Conservation (phyloP, 2,888 invertebrate species). For the Cenopis cana region DNA sequence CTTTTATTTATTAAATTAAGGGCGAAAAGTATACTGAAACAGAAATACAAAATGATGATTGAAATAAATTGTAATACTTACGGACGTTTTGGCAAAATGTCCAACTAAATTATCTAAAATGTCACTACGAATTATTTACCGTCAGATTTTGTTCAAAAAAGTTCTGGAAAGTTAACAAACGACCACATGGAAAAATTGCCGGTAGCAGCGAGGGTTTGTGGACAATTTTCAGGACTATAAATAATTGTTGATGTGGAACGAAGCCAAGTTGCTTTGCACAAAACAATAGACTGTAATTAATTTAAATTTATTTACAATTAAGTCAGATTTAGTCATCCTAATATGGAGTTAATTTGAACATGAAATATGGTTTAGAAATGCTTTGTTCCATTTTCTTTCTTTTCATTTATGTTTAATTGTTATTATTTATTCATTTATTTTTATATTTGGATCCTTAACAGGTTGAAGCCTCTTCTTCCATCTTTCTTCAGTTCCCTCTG, state of each 20-base stretch:
- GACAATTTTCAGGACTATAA: conserved; percentile 19
- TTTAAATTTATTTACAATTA: neutral
- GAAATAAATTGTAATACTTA: conserved; percentile 12
- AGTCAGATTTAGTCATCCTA: neutral
- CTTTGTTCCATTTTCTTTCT: no score
- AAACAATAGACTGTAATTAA: conserved; percentile 2
- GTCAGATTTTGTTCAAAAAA: conserved; percentile 49
- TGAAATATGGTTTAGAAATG: no score
- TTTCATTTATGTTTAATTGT: no score
- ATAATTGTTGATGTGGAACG: conserved; percentile 32
- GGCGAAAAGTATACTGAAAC: neutral
- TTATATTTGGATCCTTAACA: no score
- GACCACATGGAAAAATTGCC: conserved; percentile 28
- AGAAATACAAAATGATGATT: neutral
- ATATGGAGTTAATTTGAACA: neutral
- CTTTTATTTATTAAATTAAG: neutral
- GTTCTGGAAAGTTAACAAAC: conserved; percentile 36
- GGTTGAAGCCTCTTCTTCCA: no score
- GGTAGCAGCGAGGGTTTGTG: conserved; percentile 15
- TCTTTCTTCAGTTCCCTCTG: no score
- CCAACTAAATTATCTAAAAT: conserved; percentile 60
- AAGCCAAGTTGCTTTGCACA: conserved; percentile 8
- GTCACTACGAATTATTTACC: conserved; percentile 50
- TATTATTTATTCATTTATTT: no score
- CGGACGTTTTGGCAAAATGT: conserved; percentile 53